These are phyloP conservation scores for Falco naumanni DNA, from an alignment of 2,797 vertebrate genomes.

Conservation along the genomic window DNA sequence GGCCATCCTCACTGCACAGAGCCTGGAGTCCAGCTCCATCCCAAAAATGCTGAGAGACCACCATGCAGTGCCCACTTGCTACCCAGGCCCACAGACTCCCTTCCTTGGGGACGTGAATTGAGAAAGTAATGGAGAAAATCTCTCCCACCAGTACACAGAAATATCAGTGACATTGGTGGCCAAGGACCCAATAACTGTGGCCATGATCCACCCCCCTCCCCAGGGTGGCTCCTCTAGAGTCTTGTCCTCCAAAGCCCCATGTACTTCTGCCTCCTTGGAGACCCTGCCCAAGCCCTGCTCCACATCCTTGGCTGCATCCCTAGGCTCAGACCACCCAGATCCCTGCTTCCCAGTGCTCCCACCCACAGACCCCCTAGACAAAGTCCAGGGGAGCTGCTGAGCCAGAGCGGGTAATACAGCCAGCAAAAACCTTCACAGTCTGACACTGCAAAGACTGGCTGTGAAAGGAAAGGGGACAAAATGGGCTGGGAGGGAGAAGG, in stretches of 20 bases:
- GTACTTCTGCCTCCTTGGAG: neutral
- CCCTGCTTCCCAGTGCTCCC: neutral
- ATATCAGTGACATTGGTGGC: too few relatives aligned
- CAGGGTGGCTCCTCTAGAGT: neutral
- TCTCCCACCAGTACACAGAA: neutral
- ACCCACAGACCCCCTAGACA: neutral
- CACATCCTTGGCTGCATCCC: neutral
- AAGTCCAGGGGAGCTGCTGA: neutral
- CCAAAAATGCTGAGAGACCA: neutral
- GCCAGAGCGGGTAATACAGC: neutral
- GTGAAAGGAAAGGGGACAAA: neutral
- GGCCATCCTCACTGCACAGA: neutral
- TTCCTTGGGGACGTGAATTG: fast-evolving
- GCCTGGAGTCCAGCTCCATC: neutral
- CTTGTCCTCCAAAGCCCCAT: neutral
- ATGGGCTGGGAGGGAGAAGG: neutral
- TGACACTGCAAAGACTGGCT: neutral
- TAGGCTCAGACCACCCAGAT: neutral
- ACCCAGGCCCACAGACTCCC: neutral
- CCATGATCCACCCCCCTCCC: neutral
- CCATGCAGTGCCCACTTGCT: neutral
- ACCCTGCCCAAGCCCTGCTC: neutral
- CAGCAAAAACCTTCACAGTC: neutral
- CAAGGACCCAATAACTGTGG: neutral
- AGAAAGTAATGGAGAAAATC: neutral